A percentile compares a stretch with the other conserved stretches of the same genome.
Conservation (phyloP, 2,888 invertebrate genomes). For the Luperina testacea region DNA sequence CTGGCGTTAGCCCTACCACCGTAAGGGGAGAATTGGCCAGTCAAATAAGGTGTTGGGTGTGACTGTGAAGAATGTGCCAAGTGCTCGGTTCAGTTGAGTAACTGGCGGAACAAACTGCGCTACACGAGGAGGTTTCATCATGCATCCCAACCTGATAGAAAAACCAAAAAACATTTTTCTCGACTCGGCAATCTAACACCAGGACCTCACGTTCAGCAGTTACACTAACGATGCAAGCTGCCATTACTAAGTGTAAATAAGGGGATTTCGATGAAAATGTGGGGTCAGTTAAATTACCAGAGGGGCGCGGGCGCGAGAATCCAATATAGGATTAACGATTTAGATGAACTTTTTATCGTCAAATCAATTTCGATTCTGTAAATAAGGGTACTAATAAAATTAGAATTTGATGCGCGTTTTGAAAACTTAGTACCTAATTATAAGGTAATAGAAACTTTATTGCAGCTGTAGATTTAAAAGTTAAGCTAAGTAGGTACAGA, state of each 20-base stretch:
- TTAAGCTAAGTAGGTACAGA: background rate
- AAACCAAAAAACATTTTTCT: background rate
- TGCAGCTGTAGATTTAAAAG: constrained; percentile 13
- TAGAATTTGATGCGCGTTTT: constrained; percentile 31
- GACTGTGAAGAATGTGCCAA: too few species aligned
- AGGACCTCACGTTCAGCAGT: background rate
- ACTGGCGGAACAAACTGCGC: too few species aligned
- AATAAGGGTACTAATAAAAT: constrained; percentile 61
- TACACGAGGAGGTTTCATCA: too few species aligned
- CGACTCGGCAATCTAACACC: background rate
- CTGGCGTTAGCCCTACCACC: too few species aligned
- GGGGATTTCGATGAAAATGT: constrained; percentile 73
- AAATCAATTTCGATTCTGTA: constrained; percentile 63
- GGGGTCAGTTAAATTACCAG: constrained; percentile 68
- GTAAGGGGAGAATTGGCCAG: too few species aligned
- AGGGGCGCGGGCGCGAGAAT: constrained; percentile 63
- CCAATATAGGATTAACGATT: constrained; percentile 70
- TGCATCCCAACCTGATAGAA: background rate
- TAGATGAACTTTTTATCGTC: constrained; percentile 62
- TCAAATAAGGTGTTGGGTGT: too few species aligned
- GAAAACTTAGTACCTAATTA: constrained; percentile 57
- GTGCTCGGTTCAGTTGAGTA: too few species aligned
- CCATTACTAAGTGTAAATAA: constrained; percentile 75
- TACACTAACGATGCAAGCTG: background rate
- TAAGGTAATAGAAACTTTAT: constrained; percentile 35